These are phyloP conservation scores for Ctenopoma kingsleyae DNA, from an alignment of 2,797 vertebrate genomes.

Conservation along the genomic window DNA sequence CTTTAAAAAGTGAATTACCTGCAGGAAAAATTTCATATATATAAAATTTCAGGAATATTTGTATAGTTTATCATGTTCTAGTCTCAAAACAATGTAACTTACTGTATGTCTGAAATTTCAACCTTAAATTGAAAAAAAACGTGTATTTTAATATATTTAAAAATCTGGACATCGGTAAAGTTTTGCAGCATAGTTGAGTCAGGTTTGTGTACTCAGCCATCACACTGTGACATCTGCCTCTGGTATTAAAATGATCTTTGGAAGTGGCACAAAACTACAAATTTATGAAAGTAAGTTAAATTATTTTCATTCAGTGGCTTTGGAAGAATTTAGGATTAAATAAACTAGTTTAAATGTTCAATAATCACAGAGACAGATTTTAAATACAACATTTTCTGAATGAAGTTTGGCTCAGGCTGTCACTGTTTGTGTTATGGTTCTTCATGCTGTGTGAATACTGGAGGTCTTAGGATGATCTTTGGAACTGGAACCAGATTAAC, in stretches of 20 bases:
- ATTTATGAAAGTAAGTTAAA: constrained; percentile 49
- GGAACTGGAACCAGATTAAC: constrained; percentile 15
- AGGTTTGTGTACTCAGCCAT: constrained; percentile 36
- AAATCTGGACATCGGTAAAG: neutral
- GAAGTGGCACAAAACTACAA: constrained; percentile 36
- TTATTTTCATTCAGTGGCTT: neutral
- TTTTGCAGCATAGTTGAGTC: neutral
- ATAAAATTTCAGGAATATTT: too few species aligned
- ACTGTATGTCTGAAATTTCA: neutral
- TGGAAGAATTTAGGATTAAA: neutral
- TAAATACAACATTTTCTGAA: neutral
- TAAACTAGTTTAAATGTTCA: neutral
- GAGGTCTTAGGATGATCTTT: constrained; percentile 9
- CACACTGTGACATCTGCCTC: constrained; percentile 34
- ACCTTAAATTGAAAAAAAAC: neutral
- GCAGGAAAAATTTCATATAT: too few species aligned
- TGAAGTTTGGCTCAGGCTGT: neutral
- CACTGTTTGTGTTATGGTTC: neutral
- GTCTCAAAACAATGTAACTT: too few species aligned
- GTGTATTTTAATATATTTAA: too few species aligned
- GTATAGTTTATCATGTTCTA: too few species aligned
- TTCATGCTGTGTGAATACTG: constrained; percentile 30
- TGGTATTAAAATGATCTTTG: constrained; percentile 45
- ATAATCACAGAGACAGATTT: neutral
- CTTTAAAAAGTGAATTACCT: too few species aligned